Percentiles rank a stretch among this genome's conserved stretches.
These are phyloP conservation scores for Miniopterus natalensis DNA, from an alignment of 2,113 vertebrate species.

Conservation along the genomic window DNA sequence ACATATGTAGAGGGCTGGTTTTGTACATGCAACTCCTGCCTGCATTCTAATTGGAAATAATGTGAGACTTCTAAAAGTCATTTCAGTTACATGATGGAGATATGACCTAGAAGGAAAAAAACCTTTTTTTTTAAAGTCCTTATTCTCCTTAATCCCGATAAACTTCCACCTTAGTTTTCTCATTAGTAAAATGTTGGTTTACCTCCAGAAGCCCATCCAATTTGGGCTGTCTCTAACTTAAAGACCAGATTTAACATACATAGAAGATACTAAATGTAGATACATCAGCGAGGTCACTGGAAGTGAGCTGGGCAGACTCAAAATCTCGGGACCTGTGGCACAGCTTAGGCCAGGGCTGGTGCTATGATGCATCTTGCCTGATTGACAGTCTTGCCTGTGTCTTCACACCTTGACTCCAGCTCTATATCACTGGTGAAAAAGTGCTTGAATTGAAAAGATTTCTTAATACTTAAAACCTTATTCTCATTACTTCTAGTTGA, in stretches of 20 bases:
- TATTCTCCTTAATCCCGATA: background rate
- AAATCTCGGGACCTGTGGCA: background rate
- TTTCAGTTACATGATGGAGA: constrained; percentile 47
- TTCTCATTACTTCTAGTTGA: background rate
- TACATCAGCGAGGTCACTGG: background rate
- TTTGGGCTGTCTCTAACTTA: background rate
- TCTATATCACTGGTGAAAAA: background rate
- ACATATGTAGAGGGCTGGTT: constrained; percentile 86
- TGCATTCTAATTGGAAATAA: constrained; percentile 80
- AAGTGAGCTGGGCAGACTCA: background rate
- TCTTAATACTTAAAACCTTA: background rate
- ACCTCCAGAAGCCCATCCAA: background rate
- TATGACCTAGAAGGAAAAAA: constrained; percentile 63
- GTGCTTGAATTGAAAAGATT: background rate
- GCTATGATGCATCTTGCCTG: background rate
- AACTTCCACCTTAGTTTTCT: background rate
- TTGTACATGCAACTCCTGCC: constrained; percentile 84
- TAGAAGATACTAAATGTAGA: background rate
- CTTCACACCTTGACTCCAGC: background rate
- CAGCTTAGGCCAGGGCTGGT: fast-evolving
- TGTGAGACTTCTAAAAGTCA: constrained; percentile 73
- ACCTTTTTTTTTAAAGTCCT: background rate
- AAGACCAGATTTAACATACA: background rate
- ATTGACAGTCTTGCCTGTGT: background rate
- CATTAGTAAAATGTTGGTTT: background rate